A percentile compares a stretch with the other conserved stretches of the same genome.
Conservation (phyloP, 2,113 vertebrate species). For the Lepidiolamprologus cunningtoni region DNA sequence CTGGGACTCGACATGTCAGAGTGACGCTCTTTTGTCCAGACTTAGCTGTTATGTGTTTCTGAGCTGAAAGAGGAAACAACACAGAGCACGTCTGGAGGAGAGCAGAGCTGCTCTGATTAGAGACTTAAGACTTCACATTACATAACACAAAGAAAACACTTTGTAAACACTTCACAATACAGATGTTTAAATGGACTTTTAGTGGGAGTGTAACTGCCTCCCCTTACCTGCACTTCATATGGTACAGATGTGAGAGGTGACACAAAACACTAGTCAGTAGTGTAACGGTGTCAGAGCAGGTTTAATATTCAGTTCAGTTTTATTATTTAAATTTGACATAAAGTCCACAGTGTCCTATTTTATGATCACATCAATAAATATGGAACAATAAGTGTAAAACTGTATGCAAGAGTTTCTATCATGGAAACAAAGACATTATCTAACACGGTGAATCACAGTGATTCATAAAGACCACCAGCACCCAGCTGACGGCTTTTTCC, state of each 20-base stretch:
- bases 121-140: background rate
- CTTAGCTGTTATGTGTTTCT: too few species aligned
- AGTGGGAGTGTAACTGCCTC: background rate
- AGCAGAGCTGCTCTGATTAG: background rate
- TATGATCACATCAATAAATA: background rate
- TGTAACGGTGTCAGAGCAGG: background rate
- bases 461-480: background rate
- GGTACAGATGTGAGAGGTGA: background rate
- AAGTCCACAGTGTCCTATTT: background rate
- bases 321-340: background rate
- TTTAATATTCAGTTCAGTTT: background rate
- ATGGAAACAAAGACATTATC: rapidly evolving
- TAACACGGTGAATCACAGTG: background rate
- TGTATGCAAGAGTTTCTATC: background rate
- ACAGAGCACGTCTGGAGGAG: rapidly evolving
- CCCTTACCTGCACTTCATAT: rapidly evolving
- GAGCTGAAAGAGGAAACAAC: too few species aligned
- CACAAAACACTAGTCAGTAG: background rate
- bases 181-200: background rate
- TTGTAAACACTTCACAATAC: background rate
- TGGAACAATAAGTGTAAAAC: background rate
- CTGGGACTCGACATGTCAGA: too few species aligned
- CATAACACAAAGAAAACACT: rapidly evolving
- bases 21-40: too few species aligned
- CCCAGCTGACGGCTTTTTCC: background rate